phyloP scores from a whole-genome alignment of 2,888 invertebrate species.

The Agriopis aurantiaria region DNA sequence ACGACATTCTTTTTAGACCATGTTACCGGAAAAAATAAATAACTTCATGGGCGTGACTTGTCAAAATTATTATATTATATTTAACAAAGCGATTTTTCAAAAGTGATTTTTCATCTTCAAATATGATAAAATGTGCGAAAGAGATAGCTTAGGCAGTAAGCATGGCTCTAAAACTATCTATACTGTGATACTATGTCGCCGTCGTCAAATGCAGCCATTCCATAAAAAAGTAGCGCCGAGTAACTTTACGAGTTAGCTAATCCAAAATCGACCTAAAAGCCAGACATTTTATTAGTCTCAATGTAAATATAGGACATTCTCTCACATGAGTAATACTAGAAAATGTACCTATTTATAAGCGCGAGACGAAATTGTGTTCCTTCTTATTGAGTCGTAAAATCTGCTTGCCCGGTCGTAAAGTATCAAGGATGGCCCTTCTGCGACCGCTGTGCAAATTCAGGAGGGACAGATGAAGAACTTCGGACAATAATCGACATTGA shows the following conservation, averaged over 20 bases:
- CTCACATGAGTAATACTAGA: conserved; percentile 16
- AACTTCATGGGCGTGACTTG: no score
- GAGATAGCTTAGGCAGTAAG: background rate
- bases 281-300: conserved; percentile 23
- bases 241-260: conserved; percentile 13
- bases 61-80: no score
- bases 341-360: conserved; percentile 34
- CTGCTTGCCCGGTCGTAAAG: conserved; percentile 43
- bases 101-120: no score
- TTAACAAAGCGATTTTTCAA: no score
- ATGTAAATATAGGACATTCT: conserved; percentile 19
- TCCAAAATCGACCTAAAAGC: conserved; percentile 27
- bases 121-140: background rate
- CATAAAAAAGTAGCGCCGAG: conserved; percentile 8
- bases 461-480: background rate
- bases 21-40: no score
- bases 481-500: no score
- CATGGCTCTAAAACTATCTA: background rate
- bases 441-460: conserved; percentile 14
- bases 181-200: background rate
- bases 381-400: conserved; percentile 46
- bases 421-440: conserved; percentile 33
- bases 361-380: conserved; percentile 29
- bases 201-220: conserved; percentile 3
- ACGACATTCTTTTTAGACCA: no score